These are phyloP conservation scores for Scaeva pyrastri DNA, from an alignment of 2,888 invertebrate genomes.

Conservation along the genomic window DNA sequence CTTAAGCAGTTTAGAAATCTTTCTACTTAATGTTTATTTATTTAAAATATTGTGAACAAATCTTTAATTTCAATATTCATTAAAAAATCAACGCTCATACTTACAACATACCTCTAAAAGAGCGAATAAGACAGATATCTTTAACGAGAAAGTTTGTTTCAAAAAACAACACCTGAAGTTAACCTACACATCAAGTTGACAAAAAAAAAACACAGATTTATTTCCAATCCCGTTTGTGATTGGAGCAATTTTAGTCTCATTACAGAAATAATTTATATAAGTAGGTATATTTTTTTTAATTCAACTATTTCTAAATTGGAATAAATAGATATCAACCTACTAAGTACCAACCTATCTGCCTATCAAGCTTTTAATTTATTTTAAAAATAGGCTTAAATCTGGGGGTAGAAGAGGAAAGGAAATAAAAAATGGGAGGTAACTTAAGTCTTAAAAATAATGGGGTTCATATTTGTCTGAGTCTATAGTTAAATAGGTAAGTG, in stretches of 20 bases:
- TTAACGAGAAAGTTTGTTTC: too few species aligned
- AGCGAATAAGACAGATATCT: too few species aligned
- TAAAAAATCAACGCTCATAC: too few species aligned
- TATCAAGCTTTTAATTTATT: constrained; percentile 34
- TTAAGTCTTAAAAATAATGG: constrained; percentile 19
- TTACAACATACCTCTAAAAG: too few species aligned
- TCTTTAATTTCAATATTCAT: too few species aligned
- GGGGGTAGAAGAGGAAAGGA: not conserved
- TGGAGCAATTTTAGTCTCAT: constrained; percentile 62
- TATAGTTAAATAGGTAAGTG: not conserved
- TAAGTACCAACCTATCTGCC: too few species aligned
- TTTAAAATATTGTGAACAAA: too few species aligned
- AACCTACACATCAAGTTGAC: constrained; percentile 32
- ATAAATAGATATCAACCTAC: too few species aligned
- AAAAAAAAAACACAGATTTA: constrained; percentile 65
- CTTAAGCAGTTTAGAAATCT: too few species aligned
- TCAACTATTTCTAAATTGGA: too few species aligned
- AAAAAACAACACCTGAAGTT: constrained; percentile 27
- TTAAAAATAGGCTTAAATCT: not conserved
- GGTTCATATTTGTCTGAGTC: not conserved
- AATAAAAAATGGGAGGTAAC: constrained; percentile 63
- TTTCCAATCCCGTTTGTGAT: constrained; percentile 55
- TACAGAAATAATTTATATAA: constrained; percentile 19
- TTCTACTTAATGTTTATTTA: too few species aligned
- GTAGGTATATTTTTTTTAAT: too few species aligned